Conservation (phyloP, 2,797 vertebrate genomes). For the Petrocephalus sullivani region DNA sequence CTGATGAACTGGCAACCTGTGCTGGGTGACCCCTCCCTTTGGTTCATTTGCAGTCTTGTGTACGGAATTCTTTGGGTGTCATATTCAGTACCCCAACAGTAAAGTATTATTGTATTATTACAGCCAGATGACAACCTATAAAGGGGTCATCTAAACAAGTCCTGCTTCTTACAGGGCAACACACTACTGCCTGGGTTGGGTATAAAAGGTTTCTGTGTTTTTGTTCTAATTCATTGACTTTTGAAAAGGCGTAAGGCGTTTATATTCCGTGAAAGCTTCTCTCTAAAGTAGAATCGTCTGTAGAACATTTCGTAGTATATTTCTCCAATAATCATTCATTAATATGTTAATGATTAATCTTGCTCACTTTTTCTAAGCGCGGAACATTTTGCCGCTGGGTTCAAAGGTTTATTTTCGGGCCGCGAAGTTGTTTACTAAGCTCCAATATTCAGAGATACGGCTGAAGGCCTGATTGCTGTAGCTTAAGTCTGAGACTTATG, state of each 20-base stretch:
- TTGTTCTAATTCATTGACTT: background rate
- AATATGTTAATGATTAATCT: conserved; percentile 16
- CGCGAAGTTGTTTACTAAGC: background rate
- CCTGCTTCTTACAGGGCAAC: background rate
- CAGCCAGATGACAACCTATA: background rate
- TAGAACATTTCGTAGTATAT: conserved; percentile 1
- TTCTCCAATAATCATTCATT: conserved; percentile 13
- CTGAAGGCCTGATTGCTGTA: background rate
- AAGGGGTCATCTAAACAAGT: background rate
- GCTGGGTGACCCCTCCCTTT: background rate
- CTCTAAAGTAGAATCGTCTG: background rate
- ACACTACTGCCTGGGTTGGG: background rate
- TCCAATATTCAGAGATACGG: background rate
- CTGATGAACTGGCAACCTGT: background rate
- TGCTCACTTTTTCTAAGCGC: background rate
- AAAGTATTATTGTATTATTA: background rate
- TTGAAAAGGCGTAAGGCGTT: background rate
- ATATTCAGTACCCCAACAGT: background rate
- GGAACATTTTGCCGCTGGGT: conserved; percentile 2
- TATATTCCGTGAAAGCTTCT: background rate
- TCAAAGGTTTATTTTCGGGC: conserved; percentile 18
- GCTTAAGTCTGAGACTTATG: background rate
- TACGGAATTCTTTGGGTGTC: background rate
- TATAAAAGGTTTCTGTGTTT: background rate
- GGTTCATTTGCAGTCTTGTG: background rate